These are phyloP conservation scores for Coenonympha glycerion DNA, from an alignment of 2,888 invertebrate species.

Conservation along the genomic window DNA sequence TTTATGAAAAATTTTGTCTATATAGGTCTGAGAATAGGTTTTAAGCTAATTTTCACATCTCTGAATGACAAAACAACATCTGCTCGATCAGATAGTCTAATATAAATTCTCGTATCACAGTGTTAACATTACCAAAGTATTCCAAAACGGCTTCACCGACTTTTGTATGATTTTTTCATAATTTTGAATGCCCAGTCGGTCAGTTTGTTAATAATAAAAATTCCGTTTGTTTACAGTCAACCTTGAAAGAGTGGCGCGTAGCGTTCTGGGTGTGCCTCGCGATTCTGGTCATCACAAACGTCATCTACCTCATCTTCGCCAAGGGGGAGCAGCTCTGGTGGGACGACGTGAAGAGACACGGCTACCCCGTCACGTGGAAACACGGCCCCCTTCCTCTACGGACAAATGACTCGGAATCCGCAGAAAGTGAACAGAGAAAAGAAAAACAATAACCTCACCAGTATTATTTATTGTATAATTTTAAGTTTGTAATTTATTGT, in stretches of 20 bases:
- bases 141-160: too few relatives aligned
- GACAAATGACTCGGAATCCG: slow-evolving; percentile 44
- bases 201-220: too few relatives aligned
- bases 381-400: slow-evolving; percentile 54
- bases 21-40: too few relatives aligned
- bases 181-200: too few relatives aligned
- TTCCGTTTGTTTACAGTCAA: slow-evolving; percentile 70
- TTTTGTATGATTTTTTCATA: too few relatives aligned
- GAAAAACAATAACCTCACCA: slow-evolving; percentile 31
- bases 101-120: too few relatives aligned
- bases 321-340: slow-evolving; percentile 85
- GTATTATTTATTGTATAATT: not conserved
- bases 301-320: slow-evolving; percentile 81
- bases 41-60: too few relatives aligned
- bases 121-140: too few relatives aligned
- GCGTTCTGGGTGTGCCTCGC: slow-evolving; percentile 88
- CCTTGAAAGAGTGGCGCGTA: slow-evolving; percentile 81
- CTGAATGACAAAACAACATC: too few relatives aligned
- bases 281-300: slow-evolving; percentile 80
- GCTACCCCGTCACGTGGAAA: slow-evolving; percentile 61
- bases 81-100: too few relatives aligned
- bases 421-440: slow-evolving; percentile 33
- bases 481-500: slow-evolving; percentile 22
- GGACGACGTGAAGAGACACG: slow-evolving; percentile 78
- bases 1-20: too few relatives aligned